Evolutionary conservation across 1,140 invertebrate species (phyloP), one percentile per base, ranked within the genome.

Genomic region (Drosophila saltans): DNA sequence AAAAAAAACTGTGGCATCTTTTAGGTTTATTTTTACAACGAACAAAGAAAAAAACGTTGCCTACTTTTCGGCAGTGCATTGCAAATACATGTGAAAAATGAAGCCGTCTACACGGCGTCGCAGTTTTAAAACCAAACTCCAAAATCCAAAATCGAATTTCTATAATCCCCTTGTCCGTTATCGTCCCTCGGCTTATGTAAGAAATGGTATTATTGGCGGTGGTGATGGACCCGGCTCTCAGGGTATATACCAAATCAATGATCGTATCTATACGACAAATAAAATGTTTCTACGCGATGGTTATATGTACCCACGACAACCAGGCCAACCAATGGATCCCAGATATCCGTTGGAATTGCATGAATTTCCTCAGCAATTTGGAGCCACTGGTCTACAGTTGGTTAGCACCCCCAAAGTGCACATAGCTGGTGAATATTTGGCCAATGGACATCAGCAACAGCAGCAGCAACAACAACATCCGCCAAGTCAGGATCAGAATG

Each of bases 201-300:
- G 90, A 0, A 92, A 92, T 66, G 91, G 91, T 36, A 91, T 91
- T 45, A 91, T 91, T 48, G 91, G 91, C 11, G 78, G 78, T 6
- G 90, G 84, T 21, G 76, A 73, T 3, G 90, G 88, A 1, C 88
- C 91, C 5, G 90, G 86, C n/a, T 57, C 86, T n/a, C 80, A 77
- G 56, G 90, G 90, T 4, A 74, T 91, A 10, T 91, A 91, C 64
- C 90, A 91, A 59, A 89, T 92, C 62, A 70, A 91, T 40, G 91
- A 92, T 75, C 85, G 88, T 58, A 78, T 92, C 9, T 92, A 92
- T 45, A 92, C 91, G 11, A 91, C 91, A n/a, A 81, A 66, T 21
- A 91, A 91, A 81, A 80, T 92, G 90, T 92, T 92, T 52, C 64
- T 92, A 8, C 91, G 91, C 36, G 91, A 92, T 43, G 90, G 79